These are phyloP conservation scores for Synergus gifuensis DNA, from an alignment of 2,888 invertebrate species.

Conservation along the genomic window DNA sequence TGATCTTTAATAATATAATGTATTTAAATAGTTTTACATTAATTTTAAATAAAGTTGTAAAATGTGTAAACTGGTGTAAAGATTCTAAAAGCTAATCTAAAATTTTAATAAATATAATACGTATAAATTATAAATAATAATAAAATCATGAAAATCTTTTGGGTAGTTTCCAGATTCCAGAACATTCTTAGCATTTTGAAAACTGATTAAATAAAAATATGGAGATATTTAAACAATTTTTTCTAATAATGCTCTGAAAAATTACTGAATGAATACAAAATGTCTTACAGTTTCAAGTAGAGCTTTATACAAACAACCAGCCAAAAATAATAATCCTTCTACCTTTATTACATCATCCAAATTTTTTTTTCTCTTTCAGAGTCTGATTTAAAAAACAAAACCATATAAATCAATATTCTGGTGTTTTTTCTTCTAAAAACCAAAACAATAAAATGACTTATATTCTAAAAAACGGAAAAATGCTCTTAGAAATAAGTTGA, in stretches of 20 bases:
- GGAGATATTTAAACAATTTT: background rate
- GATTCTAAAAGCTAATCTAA: too few relatives aligned
- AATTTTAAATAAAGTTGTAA: too few relatives aligned
- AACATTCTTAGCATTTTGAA: background rate
- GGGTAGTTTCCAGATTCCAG: background rate
- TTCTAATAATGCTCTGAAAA: too few relatives aligned
- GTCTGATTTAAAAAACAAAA: background rate
- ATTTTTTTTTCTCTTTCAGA: background rate
- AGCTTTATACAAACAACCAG: too few relatives aligned
- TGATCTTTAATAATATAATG: too few relatives aligned
- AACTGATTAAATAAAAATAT: background rate
- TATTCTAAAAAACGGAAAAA: background rate
- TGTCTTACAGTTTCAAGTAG: too few relatives aligned
- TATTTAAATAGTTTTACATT: too few relatives aligned
- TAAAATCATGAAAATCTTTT: background rate
- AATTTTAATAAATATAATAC: constrained; percentile 4
- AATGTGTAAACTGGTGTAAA: too few relatives aligned
- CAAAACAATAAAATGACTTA: background rate
- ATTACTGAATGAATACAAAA: too few relatives aligned
- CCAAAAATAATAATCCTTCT: background rate
- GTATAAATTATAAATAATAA: background rate
- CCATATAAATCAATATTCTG: background rate
- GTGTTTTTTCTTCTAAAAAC: background rate
- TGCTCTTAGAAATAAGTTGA: background rate
- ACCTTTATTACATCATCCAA: background rate